Conservation (phyloP, 92 coral and sea anemone genomes). For the Chrysogorgia sp. region DNA sequence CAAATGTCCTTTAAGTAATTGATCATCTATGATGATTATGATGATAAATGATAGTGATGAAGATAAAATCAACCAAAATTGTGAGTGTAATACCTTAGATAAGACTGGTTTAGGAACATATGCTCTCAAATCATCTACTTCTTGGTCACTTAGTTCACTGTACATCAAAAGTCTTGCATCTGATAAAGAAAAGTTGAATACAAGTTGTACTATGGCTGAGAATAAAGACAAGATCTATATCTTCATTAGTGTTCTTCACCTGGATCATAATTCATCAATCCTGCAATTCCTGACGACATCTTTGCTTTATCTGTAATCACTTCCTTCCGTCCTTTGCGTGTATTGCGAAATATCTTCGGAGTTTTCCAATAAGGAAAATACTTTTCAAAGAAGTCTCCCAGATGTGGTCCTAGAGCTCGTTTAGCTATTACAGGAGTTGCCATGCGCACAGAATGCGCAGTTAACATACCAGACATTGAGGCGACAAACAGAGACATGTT, state of each 20-base stretch:
- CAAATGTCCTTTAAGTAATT: no score
- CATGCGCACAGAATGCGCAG: constrained; percentile 73
- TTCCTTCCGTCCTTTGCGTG: constrained; percentile 46
- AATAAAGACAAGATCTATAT: no score
- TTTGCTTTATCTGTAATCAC: constrained; percentile 56
- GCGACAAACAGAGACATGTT: constrained; percentile 69
- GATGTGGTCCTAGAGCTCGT: constrained; percentile 84
- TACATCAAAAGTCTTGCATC: constrained; percentile 90
- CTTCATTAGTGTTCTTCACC: no score
- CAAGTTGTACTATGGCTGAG: no score
- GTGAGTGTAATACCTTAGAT: constrained; percentile 67
- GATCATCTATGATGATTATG: no score
- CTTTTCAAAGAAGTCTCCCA: constrained; percentile 75
- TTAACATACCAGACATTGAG: constrained; percentile 82
- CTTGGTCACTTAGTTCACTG: constrained; percentile 78
- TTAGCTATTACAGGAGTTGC: constrained; percentile 83
- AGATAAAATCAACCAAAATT: no score
- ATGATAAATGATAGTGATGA: no score
- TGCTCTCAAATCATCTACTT: constrained; percentile 93
- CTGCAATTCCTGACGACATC: constrained; percentile 63
- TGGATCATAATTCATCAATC: constrained; percentile 79
- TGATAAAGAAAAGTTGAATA: not conserved
- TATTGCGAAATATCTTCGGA: constrained; percentile 80
- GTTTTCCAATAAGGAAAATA: constrained; percentile 72
- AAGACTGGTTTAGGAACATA: constrained; percentile 93